Base-by-base conservation (phyloP, 2,113 vertebrate genomes). In the Oryzias woworae region DNA sequence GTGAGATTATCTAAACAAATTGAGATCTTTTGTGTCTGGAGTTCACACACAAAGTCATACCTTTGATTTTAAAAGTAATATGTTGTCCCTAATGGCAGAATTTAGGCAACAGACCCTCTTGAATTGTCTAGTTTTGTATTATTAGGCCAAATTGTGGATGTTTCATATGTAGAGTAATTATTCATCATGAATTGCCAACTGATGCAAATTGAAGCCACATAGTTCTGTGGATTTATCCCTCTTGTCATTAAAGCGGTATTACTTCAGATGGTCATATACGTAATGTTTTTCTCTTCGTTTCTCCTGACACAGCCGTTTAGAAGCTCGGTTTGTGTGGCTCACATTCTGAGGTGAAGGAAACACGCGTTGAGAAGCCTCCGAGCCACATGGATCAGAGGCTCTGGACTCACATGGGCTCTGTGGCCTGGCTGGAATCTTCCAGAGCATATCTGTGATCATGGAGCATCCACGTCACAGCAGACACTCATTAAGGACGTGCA, bases 1-100 rank as follows among this genome's bases (percentile, higher is more conserved):
- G 78, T 72, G 82, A 87, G 83, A 87, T 85, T 82, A 85, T 88
- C 82, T 86, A 87, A 92, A 91, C 85, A 90, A 88, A 89, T 90
- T 86, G 75, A 63, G 71, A 75, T 74, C 85, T 82, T 85, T 83
- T 85, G 77, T 80, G 84, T 89, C 84, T 87, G 82, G 77, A 77
- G 66, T 74, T 71, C 69, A 78, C 77, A 80, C 71, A 78, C 57
- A 18, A 20, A 20, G 53, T 68, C 62, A 67, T 69, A 62, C 83
- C 77, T 80, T 31, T 62, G 51, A 52, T 72, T 79, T 68, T 61
- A n/a, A 83, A 50, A 74, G 59, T 53, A 17, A 65, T 73, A 57
- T 10, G 1, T 31, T 16, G 10, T 36, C 8, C 10, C 31, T 36
- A 36, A 36, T 8, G 7, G 31, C 31, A 36, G 2, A 36, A 36